phyloP scores from a whole-genome alignment of 2,113 vertebrate genomes.

The Brachionichthys hirsutus region DNA sequence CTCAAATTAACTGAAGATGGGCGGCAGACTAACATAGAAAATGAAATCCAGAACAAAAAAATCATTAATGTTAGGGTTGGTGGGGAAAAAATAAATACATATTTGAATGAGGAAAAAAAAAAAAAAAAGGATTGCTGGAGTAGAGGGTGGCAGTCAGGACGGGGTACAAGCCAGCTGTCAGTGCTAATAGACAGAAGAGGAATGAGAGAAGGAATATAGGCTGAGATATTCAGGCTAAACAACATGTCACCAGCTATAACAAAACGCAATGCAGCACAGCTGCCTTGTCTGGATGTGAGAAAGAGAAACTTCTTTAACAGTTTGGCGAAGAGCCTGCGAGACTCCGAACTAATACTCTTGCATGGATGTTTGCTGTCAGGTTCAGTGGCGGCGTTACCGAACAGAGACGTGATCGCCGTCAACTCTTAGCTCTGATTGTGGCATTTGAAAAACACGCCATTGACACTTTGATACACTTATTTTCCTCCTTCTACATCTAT shows the following conservation, averaged over 20 bases:
- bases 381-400: neutral
- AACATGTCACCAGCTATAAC: constrained; percentile 50
- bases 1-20: neutral
- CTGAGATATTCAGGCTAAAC: constrained; percentile 51
- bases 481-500: too few relatives aligned
- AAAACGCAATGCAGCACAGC: constrained; percentile 18
- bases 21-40: too few relatives aligned
- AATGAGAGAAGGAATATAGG: constrained; percentile 9
- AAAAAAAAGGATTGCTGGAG: neutral
- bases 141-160: constrained; percentile 27
- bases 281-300: constrained; percentile 26
- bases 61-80: too few relatives aligned
- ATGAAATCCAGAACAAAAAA: too few relatives aligned
- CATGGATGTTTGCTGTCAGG: neutral
- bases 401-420: neutral
- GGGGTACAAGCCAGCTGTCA: constrained; percentile 53
- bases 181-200: constrained; percentile 48
- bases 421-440: neutral
- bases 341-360: constrained; percentile 2
- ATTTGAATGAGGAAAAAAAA: constrained; percentile 1
- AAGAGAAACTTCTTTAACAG: constrained; percentile 21
- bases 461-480: neutral
- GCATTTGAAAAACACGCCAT: neutral
- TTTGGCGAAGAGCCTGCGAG: constrained; percentile 11
- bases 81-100: neutral